phyloP scores from a whole-genome alignment of 2,113 vertebrate species.

The Hyaena hyaena region DNA sequence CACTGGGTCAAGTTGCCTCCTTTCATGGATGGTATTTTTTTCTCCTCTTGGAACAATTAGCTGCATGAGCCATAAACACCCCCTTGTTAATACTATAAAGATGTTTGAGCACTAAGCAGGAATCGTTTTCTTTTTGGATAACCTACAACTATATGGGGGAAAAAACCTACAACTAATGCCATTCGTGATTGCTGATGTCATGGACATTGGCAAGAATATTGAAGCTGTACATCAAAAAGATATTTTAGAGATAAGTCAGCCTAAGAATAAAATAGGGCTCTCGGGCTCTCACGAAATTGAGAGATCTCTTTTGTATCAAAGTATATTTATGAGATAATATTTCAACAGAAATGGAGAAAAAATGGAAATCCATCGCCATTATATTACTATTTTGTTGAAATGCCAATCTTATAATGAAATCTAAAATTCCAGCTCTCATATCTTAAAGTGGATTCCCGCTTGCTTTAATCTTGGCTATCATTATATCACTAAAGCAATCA shows the following conservation, averaged over 20 bases:
- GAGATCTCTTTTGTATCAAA: slow-evolving; percentile 77
- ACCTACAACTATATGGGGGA: not conserved
- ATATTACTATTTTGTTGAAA: slow-evolving; percentile 77
- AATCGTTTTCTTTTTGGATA: not conserved
- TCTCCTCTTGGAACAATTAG: not conserved
- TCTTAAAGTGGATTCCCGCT: slow-evolving; percentile 67
- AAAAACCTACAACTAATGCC: slow-evolving; percentile 46
- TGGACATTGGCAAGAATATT: slow-evolving; percentile 76
- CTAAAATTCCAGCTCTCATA: slow-evolving; percentile 74
- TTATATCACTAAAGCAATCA: slow-evolving; percentile 57
- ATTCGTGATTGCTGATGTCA: slow-evolving; percentile 71
- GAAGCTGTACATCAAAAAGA: slow-evolving; percentile 78
- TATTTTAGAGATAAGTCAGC: slow-evolving; percentile 73
- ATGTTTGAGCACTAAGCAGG: not conserved
- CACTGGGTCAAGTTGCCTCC: not conserved
- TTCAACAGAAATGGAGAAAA: slow-evolving; percentile 74
- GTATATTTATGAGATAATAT: slow-evolving; percentile 79
- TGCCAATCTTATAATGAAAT: slow-evolving; percentile 79
- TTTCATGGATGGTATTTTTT: not conserved
- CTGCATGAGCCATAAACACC: not conserved
- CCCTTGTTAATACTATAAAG: not conserved
- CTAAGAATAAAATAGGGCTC: slow-evolving; percentile 70
- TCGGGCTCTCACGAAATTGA: slow-evolving; percentile 51
- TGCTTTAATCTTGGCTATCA: slow-evolving; percentile 75
- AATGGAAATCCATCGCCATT: slow-evolving; percentile 76